phyloP scores from a whole-genome alignment of 2,888 invertebrate genomes.

The Orthonevra nobilis region DNA sequence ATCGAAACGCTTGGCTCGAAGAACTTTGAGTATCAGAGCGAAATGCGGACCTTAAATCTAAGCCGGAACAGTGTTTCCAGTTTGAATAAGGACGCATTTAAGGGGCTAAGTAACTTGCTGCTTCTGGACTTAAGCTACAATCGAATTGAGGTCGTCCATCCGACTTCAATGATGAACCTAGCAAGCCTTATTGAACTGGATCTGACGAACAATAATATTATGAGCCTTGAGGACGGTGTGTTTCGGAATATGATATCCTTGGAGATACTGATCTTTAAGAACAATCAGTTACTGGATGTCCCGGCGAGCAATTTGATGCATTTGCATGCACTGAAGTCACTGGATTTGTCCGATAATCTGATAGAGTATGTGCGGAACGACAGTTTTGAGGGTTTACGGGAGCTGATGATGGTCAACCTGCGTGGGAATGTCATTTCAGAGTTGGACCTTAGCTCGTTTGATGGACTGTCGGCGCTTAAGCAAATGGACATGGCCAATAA shows the following conservation, averaged over 20 bases:
- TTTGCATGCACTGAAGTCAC: slow-evolving; percentile 85
- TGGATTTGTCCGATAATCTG: slow-evolving; percentile 90
- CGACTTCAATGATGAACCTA: slow-evolving; percentile 89
- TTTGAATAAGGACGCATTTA: slow-evolving; percentile 88
- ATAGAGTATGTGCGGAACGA: slow-evolving; percentile 87
- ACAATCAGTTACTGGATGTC: slow-evolving; percentile 89
- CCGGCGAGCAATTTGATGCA: slow-evolving; percentile 86
- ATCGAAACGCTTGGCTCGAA: slow-evolving; percentile 89
- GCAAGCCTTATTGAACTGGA: slow-evolving; percentile 87
- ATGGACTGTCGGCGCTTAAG: slow-evolving; percentile 87
- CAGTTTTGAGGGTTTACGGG: slow-evolving; percentile 87
- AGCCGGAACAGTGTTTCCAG: slow-evolving; percentile 87
- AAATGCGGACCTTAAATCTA: slow-evolving; percentile 87
- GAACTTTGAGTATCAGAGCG: slow-evolving; percentile 89
- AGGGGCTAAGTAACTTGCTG: slow-evolving; percentile 85
- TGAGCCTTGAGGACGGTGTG: slow-evolving; percentile 86
- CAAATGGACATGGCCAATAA: slow-evolving; percentile 90
- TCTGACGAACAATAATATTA: slow-evolving; percentile 88
- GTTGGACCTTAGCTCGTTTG: slow-evolving; percentile 87
- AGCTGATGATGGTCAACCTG: slow-evolving; percentile 86
- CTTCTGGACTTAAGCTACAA: slow-evolving; percentile 89
- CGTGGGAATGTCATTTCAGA: slow-evolving; percentile 88
- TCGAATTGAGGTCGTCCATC: slow-evolving; percentile 87
- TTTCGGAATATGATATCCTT: slow-evolving; percentile 86
- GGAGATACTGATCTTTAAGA: slow-evolving; percentile 86